phyloP scores from a whole-genome alignment of 2,888 invertebrate species.

The Podabrus alpinus region DNA sequence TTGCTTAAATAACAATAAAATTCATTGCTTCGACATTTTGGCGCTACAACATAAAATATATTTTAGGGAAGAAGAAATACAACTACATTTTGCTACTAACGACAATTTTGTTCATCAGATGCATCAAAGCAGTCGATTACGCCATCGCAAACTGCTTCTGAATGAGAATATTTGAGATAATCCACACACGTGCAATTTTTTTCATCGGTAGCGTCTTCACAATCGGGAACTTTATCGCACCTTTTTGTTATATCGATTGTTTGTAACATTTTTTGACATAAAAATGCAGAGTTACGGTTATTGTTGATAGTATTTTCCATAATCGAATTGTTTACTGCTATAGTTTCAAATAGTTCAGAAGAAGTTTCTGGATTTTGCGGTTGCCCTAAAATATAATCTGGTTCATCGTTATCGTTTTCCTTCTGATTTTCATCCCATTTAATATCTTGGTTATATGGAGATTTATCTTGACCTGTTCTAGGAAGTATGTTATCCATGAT shows the following conservation, averaged over 20 bases:
- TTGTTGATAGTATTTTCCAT: neutral
- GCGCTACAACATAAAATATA: constrained; percentile 53
- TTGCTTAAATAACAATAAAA: constrained; percentile 69
- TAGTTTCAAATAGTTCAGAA: neutral
- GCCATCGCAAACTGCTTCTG: constrained; percentile 74
- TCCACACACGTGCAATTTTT: constrained; percentile 73
- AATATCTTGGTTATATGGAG: neutral
- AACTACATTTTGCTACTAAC: constrained; percentile 5
- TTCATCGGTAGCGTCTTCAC: constrained; percentile 85
- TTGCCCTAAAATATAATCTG: neutral
- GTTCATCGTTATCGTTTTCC: neutral
- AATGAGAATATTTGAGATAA: constrained; percentile 60
- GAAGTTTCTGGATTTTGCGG: neutral
- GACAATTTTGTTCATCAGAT: constrained; percentile 75
- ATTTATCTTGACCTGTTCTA: neutral
- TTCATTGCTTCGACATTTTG: constrained; percentile 61
- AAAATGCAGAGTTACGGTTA: neutral
- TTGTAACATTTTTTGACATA: constrained; percentile 65
- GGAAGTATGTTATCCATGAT: constrained; percentile 35
- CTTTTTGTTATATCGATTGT: constrained; percentile 62
- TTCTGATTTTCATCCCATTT: neutral
- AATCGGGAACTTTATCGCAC: constrained; percentile 73
- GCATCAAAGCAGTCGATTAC: constrained; percentile 72
- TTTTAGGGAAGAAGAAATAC: neutral
- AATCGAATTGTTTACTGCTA: neutral